Evolutionary conservation across 2,113 vertebrate genomes (phyloP), one percentile per base, ranked within the genome.

Genomic region (Chrysemys picta): DNA sequence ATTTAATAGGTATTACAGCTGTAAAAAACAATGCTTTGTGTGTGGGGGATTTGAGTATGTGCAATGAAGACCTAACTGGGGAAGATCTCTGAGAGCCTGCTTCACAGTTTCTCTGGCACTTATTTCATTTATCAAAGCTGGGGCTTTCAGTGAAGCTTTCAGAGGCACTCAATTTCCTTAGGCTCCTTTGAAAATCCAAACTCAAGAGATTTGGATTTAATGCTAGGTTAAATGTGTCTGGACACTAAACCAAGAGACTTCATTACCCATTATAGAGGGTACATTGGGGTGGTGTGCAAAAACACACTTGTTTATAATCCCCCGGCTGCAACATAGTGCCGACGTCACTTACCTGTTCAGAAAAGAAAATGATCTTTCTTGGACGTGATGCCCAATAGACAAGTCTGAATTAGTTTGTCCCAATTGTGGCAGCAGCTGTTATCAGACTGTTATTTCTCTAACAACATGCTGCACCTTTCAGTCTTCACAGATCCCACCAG

Each of bases 401-500:
- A 10, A 10, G 35, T 31, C 69, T 85, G 10, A 6, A 45, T 42
- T 10, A 76, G 38, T 45, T 76, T 0, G 25, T 25, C 4, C 47
- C 89, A 78, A n/a, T 45, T 35, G 45, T 10, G 56, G 10, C 2
- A n/a, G 1, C 62, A 31, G 35, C 1, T 6, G 38, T 78, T 6
- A 29, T 78, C 38, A 29, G 38, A 47, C 75, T 45, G 42, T 19
- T 49, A 52, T 8, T 0, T 5, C 0, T 2, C 50, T 78, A 31
- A 8, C 94, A 50, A 50, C 27, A 25, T 72, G 21, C 50, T 85
- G 22, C 29, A 53, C 47, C 2, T 88, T 69, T 90, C 31, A 35
- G 21, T 97, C 95, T 87, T 83, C 88, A 17, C 95, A 98, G 98
- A 54, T 96, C 97, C 52, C 90, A 97, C 85, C 98, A 98, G 96